These are phyloP conservation scores for Mixornis gularis DNA, from an alignment of 2,113 vertebrate species.

Conservation along the genomic window DNA sequence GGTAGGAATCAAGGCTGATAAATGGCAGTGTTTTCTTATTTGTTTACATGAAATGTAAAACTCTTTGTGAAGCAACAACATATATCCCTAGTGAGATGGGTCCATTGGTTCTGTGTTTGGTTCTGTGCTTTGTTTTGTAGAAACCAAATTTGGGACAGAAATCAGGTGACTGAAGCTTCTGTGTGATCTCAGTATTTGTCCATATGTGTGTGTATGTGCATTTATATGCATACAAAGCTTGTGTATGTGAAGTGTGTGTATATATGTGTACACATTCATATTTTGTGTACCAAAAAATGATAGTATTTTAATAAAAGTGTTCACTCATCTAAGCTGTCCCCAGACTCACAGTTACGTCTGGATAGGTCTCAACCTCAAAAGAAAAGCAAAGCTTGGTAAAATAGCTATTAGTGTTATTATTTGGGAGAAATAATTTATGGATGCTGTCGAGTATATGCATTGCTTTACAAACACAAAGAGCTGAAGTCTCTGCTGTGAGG, in stretches of 20 bases:
- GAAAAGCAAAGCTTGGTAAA: not conserved
- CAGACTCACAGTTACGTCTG: not conserved
- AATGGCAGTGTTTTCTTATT: accelerated
- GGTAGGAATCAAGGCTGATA: not conserved
- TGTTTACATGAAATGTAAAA: not conserved
- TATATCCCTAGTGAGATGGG: not conserved
- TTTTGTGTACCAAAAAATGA: not conserved
- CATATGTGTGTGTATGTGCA: accelerated
- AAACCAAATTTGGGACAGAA: not conserved
- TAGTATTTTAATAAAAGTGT: not conserved
- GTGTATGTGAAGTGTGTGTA: accelerated
- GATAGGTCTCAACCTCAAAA: not conserved
- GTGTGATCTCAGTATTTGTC: not conserved
- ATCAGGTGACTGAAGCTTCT: not conserved
- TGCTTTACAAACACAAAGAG: not conserved
- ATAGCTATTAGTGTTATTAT: not conserved
- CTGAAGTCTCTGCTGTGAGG: not conserved
- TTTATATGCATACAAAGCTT: not conserved
- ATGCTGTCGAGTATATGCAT: not conserved
- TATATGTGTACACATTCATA: accelerated
- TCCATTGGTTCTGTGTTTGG: not conserved
- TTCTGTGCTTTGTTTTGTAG: not conserved
- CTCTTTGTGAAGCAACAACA: not conserved
- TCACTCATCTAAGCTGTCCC: not conserved
- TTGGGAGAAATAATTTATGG: not conserved